Evolutionary conservation across 1,140 invertebrate genomes (phyloP).

Genomic region (Mamestra configurata): DNA sequence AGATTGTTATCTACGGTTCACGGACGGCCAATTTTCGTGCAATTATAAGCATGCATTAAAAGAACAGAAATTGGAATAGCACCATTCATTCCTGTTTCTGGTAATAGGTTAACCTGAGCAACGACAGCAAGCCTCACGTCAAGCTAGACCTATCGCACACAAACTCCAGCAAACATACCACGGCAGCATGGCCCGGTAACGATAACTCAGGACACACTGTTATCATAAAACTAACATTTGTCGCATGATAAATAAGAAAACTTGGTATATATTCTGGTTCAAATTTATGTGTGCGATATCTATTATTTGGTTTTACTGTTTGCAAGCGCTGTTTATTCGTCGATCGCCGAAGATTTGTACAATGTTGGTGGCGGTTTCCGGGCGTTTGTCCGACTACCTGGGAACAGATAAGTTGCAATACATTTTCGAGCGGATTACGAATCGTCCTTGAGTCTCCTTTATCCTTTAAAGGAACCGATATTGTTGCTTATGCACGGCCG

Average conservation of each 20-base stretch:
- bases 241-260: constrained; percentile 25
- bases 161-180: constrained; percentile 4
- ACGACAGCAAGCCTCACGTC: background rate
- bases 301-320: constrained; percentile 28
- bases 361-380: constrained; percentile 39
- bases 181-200: background rate
- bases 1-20: background rate
- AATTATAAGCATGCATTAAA: too few species aligned
- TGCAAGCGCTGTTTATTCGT: constrained; percentile 25
- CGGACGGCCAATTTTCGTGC: background rate
- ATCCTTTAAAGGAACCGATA: constrained; percentile 78
- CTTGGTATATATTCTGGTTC: constrained; percentile 1
- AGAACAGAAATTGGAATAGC: too few species aligned
- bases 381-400: constrained; percentile 56
- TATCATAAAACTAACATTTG: constrained; percentile 33
- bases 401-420: constrained; percentile 61
- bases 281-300: constrained; percentile 12
- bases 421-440: constrained; percentile 68
- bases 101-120: background rate
- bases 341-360: constrained; percentile 43
- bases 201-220: background rate
- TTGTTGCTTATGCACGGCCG: constrained; percentile 77
- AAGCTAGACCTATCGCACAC: background rate
- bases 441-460: constrained; percentile 73
- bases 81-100: too few species aligned